Evolutionary conservation across 2,113 vertebrate species (phyloP).

Genomic region (Equus przewalskii): DNA sequence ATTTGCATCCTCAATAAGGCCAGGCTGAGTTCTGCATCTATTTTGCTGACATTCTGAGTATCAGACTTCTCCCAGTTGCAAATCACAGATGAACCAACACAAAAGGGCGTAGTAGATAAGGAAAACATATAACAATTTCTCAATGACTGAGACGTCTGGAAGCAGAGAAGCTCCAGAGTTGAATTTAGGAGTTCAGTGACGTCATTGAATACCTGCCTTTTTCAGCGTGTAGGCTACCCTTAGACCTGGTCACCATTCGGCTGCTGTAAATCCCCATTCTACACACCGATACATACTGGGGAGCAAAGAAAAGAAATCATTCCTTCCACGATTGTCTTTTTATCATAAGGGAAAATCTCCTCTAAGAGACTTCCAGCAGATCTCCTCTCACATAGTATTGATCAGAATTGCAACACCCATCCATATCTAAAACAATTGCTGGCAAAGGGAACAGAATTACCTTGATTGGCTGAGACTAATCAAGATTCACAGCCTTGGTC

Average conservation of each 20-base stretch:
- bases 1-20: background rate
- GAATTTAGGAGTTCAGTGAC: too few relatives aligned
- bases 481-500: background rate
- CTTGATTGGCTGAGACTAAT: background rate
- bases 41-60: background rate
- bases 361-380: background rate
- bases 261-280: background rate
- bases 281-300: background rate
- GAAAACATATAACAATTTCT: background rate
- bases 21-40: background rate
- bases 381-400: background rate
- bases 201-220: background rate
- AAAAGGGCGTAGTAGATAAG: background rate
- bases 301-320: background rate
- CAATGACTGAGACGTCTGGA: background rate
- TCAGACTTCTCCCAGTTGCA: background rate
- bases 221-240: background rate
- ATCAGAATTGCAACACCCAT: background rate
- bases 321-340: background rate
- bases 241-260: fast-evolving
- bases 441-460: background rate
- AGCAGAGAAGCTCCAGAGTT: background rate
- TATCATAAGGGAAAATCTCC: background rate
- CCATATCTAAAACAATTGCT: background rate
- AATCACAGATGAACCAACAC: background rate